Evolutionary conservation across 2,113 vertebrate species (phyloP), one percentile per base, ranked within the genome.

Genomic region (Prunella himalayana): DNA sequence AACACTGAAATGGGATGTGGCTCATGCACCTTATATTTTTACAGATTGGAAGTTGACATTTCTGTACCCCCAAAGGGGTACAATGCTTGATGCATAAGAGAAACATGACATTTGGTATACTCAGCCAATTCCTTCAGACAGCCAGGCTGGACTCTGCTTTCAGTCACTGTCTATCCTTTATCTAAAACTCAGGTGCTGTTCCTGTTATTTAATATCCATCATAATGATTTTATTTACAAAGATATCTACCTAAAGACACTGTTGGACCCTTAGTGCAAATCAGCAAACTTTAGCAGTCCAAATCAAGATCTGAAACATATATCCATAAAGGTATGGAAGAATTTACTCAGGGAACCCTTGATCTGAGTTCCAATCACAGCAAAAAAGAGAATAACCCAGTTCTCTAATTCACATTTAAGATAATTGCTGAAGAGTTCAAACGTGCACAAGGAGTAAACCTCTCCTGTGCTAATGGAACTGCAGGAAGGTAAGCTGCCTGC

Each of bases 361-460:
- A 57, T 68, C 27, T 1, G 4, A 86, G 35, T 65, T 37, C 20
- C 21, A 37, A 31, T 20, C 30, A 57, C 24, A 72, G 2, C 31
- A 81, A 70, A 37, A 47, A 47, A 57, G 28, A 75, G 11, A 72
- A 60, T 27, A 82, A 81, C 9, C 7, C 37, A 59, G 4, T 71
- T 31, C 69, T 35, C 35, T 39, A 66, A 83, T 22, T 41, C 31
- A 39, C 15, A 11, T 60, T 53, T 73, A 68, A 27, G 35, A 51
- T 21, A 71, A 45, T 9, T 63, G 27, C 25, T 59, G 56, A 77
- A 65, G 33, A 60, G 19, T 30, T 77, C 76, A 86, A 86, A 77
- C 0, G 0, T 53, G 30, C 31, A 42, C 0, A 0, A 54, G 18
- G 30, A 72, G 7, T 31, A 64, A 82, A 68, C 21, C 5, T 56